Base-by-base conservation (phyloP, 1,140 invertebrate species). In the Ladona fulva region DNA sequence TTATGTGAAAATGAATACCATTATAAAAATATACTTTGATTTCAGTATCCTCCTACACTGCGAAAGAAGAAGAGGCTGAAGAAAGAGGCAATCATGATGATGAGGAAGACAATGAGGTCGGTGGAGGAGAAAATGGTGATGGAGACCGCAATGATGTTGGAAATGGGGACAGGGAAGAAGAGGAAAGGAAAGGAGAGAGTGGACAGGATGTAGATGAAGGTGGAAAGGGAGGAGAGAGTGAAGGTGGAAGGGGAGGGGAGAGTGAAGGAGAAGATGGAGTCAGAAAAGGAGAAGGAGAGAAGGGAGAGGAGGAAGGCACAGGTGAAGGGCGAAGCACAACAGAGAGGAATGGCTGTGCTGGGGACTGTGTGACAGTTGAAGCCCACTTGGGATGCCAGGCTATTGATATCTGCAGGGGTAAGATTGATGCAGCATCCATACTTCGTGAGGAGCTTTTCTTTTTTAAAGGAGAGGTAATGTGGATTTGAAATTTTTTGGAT, bases 401-500 rank as follows among this genome's bases (percentile, higher is more conserved):
- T 19, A 22, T 16, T 8, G 83, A 88, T 80, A 85, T 89, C n/a
- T 94, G 92, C 84, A 85, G 88, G 76, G 89, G 89, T 16, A 85
- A 87, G 78, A 91, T 91, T 81, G 91, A 94, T 84, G 90, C 92
- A 16, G 86, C 93, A 77, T 88, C 92, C 42, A 85, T 89, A 24
- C 86, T 93, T 25, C 84, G 91, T 76, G 85, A 85, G 24, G 91
- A 93, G 83, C 84, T 94, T 10, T 94, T 91, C 81, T 87, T 93
- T n/a, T 93, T 94, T 81, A 93, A 92, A 83, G 89, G 89, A 79
- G 85, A 89, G 83, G 90, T 93, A 84, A 83, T 76, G 79, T 77
- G 24, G n/a, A n/a, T n/a, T 12, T 77, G 29, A 37, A 37, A 37
- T 37, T 37, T 37, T 37, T 37, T 37, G 8, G 1, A 37, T 37